A percentile compares a stretch with the other conserved stretches of the same genome.
Conservation (phyloP, 2,888 invertebrate species). For the Biston betularia region DNA sequence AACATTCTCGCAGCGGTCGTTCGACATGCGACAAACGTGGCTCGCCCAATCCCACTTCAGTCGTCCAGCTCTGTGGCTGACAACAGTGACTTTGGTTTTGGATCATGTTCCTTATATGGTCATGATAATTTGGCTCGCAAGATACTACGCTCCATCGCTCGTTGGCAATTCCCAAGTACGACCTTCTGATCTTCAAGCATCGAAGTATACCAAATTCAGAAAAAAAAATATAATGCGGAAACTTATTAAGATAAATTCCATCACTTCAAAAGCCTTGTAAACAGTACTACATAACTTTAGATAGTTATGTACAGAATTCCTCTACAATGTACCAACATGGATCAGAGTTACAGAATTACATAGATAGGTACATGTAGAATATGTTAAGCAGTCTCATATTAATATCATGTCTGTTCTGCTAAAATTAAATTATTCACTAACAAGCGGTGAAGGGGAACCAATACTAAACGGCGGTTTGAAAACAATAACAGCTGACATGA, state of each 20-base stretch:
- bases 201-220: too few species aligned
- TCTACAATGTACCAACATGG: neutral
- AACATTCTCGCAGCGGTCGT: too few species aligned
- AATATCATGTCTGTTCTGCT: conserved; percentile 13
- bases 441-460: conserved; percentile 10
- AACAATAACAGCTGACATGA: neutral
- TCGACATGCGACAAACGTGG: too few species aligned
- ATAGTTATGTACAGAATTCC: neutral
- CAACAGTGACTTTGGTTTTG: too few species aligned
- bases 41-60: too few species aligned
- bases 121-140: too few species aligned
- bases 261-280: neutral
- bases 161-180: too few species aligned
- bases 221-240: too few species aligned
- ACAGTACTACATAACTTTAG: neutral
- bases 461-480: conserved; percentile 3
- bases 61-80: too few species aligned
- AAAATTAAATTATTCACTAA: conserved; percentile 23
- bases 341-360: neutral
- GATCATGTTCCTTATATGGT: too few species aligned
- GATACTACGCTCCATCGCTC: too few species aligned
- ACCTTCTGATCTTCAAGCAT: too few species aligned
- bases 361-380: neutral
- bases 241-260: neutral
- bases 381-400: conserved; percentile 9